Conservation (phyloP, 53 echinoderm and acorn worm genomes). For the Temnopleurus reevesii region DNA sequence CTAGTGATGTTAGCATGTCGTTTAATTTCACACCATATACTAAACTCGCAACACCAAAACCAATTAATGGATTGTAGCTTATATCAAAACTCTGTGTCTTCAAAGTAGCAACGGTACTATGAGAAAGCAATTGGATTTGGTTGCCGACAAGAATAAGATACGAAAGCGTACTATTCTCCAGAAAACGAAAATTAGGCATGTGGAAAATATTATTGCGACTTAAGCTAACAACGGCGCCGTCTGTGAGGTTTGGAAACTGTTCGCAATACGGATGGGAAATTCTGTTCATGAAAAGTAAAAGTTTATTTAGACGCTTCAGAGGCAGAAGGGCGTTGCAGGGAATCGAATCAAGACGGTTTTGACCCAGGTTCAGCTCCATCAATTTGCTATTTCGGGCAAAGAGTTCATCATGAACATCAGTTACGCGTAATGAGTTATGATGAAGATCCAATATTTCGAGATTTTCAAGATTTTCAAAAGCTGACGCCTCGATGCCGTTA, state of each 20-base stretch:
- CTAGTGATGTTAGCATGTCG: neutral
- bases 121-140: neutral
- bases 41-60: neutral
- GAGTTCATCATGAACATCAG: neutral
- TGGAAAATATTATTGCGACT: slow-evolving; percentile 29
- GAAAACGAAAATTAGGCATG: neutral
- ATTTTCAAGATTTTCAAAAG: neutral
- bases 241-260: slow-evolving; percentile 21
- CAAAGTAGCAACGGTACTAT: neutral
- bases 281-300: neutral
- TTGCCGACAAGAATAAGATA: slow-evolving; percentile 6
- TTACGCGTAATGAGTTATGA: slow-evolving; percentile 10
- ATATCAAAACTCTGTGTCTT: neutral
- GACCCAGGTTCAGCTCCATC: slow-evolving; percentile 3
- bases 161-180: slow-evolving; percentile 40
- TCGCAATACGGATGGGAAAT: slow-evolving; percentile 24
- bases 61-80: slow-evolving; percentile 1
- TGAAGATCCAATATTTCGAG: slow-evolving; percentile 5
- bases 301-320: neutral
- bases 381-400: neutral
- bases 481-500: neutral
- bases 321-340: slow-evolving; percentile 43
- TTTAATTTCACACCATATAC: slow-evolving; percentile 27
- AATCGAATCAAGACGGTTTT: neutral
- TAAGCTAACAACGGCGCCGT: neutral